Conservation (phyloP, 2,113 vertebrate species). For the Datnioides undecimradiatus region DNA sequence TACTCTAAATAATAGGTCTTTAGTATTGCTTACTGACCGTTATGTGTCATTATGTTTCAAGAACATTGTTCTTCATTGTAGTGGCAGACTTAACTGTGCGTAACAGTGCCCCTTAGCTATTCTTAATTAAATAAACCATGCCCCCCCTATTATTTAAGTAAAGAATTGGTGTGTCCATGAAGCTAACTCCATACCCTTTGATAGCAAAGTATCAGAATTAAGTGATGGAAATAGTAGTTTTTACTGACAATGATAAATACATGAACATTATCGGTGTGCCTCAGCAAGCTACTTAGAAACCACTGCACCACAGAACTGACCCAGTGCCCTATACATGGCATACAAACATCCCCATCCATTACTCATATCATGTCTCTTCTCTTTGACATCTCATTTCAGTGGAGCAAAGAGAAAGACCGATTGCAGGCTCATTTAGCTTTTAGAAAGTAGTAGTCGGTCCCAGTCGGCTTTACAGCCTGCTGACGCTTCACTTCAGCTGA, state of each 20-base stretch:
- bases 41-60: conserved; percentile 27
- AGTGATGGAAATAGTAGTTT: neutral
- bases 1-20: neutral
- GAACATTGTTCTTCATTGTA: conserved; percentile 16
- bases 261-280: conserved; percentile 13
- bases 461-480: conserved; percentile 25
- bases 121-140: conserved; percentile 19
- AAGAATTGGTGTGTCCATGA: neutral
- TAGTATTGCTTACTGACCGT: neutral
- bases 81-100: conserved; percentile 32
- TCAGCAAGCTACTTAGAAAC: conserved; percentile 10
- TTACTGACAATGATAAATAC: neutral
- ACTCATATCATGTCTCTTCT: conserved; percentile 10
- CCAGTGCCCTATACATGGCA: conserved; percentile 5
- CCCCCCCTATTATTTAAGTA: conserved; percentile 3
- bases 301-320: neutral
- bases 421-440: conserved; percentile 42
- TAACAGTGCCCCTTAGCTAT: conserved; percentile 29
- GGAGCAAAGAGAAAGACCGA: conserved; percentile 30
- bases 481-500: conserved; percentile 51
- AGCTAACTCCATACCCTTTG: neutral
- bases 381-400: conserved; percentile 43
- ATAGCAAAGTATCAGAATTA: neutral
- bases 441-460: conserved; percentile 19
- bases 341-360: conserved; percentile 19